Base-by-base conservation (phyloP, 2,888 invertebrate genomes). In the Nesidiocoris tenuis region DNA sequence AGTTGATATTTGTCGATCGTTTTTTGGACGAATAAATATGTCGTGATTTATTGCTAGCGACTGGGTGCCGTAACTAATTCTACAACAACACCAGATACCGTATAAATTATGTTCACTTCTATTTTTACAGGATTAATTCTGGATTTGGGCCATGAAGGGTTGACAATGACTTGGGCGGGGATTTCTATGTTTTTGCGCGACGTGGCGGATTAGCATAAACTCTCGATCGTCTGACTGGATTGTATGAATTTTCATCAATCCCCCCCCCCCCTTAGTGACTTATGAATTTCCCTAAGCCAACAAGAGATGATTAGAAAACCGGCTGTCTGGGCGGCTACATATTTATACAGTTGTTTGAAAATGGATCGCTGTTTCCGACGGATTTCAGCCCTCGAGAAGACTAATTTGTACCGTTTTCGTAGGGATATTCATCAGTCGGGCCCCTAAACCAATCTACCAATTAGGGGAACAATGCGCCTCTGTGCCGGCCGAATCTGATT, bases 371-470 rank as follows among this genome's bases (percentile, higher is more conserved):
- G 39, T 39, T 39, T 39, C 39, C 39, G 39, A 39, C 39, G 39
- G 39, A 39, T 39, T 39, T 39, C 39, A 39, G 3, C 39, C 39
- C 39, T 39, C 39, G 5, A 12, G 39, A 39, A 39, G 39, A 39
- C 39, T 39, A 39, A 39, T 39, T 39, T 12, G 39, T 39, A 39
- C 5, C 39, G 39, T 65, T 65, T 65, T 65, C 65, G 65, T 65
- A 39, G 9, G 65, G 17, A 39, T 18, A 65, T 65, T 5, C 39
- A 65, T n/a, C 39, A 39, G 65, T 17, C 17, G 39, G 65, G 21
- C 39, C 65, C 19, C 17, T 65, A 65, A 65, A 65, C 65, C 65
- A 65, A 65, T 65, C 65, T 65, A 65, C 65, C 65, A 65, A 65
- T 65, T 65, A 65, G 65, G 65, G 25, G 65, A 19, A 65, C 65